Evolutionary conservation across 1,140 invertebrate genomes (phyloP), one percentile per base, ranked within the genome.

Genomic region (Phthorimaea operculella): DNA sequence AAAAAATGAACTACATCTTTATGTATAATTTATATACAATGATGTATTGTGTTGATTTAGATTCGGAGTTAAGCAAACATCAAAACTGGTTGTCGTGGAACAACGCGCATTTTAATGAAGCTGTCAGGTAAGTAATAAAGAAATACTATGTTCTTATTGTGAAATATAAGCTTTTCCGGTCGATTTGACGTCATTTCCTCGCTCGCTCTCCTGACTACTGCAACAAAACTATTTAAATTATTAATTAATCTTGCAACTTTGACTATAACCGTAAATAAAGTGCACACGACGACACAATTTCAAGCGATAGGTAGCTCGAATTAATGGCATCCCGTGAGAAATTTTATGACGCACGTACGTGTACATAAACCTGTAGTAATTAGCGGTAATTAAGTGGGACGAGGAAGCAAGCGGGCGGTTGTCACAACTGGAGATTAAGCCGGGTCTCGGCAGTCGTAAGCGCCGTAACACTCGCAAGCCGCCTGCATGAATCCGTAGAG

Each of bases 401-500:
- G 68, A 69, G 68, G 63, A 62, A 60, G 53, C 58, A 63, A 60
- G 63, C 67, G 70, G 50, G 33, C 62, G 62, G 62, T 67, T 72
- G 74, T 74, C 71, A 67, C 70, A 68, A 69, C 68, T 57, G 70
- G 76, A 77, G 76, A 79, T 84, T 79, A 82, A 71, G 71, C 69
- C 65, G 60, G 70, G 72, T 62, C 69, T 64, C 76, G 62, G 45
- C 58, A 74, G 73, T 76, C 79, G 68, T 80, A 80, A 82, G 60
- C 69, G 72, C 61, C 69, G 64, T 75, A 60, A 45, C 59, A 74
- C 73, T 76, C 79, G 68, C 79, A 80, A 82, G 74, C 74, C 69
- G 73, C 74, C 73, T 74, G 73, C 74, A 82, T 77, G 79, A 83
- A 82, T 81, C 80, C 77, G 75, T 73, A 74, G 71, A 79, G 64